Conservation (phyloP, 2,113 vertebrate genomes). For the Egretta garzetta region DNA sequence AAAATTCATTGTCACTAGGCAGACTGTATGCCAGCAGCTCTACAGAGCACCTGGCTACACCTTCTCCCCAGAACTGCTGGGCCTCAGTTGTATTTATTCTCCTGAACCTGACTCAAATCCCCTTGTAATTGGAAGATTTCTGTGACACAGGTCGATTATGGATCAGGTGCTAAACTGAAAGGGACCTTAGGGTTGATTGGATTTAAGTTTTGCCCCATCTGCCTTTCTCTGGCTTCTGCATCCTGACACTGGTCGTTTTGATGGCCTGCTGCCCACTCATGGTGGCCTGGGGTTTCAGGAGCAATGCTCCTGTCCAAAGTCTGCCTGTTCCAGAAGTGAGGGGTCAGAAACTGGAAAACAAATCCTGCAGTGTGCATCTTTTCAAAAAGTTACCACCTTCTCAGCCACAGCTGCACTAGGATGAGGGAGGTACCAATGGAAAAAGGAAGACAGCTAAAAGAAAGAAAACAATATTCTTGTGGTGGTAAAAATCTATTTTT, state of each 20-base stretch:
- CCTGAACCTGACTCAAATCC: neutral
- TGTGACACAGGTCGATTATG: neutral
- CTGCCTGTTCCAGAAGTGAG: neutral
- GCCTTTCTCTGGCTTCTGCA: neutral
- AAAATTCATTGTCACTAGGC: neutral
- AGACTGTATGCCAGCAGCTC: neutral
- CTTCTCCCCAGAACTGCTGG: neutral
- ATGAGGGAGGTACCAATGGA: neutral
- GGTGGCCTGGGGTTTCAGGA: neutral
- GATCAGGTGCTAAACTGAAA: neutral
- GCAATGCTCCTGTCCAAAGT: neutral
- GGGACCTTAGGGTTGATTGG: fast-evolving
- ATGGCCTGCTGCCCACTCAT: neutral
- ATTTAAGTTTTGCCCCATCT: neutral
- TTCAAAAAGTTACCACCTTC: neutral
- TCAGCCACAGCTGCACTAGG: neutral
- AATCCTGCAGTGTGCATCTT: neutral
- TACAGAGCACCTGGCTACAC: neutral
- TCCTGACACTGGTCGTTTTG: neutral
- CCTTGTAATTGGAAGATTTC: neutral
- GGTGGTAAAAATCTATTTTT: neutral
- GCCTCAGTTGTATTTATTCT: neutral
- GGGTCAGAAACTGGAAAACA: neutral
- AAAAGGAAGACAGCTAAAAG: neutral
- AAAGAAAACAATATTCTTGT: neutral